These are phyloP conservation scores for Drosophila kohkoa DNA, from an alignment of 1,140 invertebrate species.

Conservation along the genomic window DNA sequence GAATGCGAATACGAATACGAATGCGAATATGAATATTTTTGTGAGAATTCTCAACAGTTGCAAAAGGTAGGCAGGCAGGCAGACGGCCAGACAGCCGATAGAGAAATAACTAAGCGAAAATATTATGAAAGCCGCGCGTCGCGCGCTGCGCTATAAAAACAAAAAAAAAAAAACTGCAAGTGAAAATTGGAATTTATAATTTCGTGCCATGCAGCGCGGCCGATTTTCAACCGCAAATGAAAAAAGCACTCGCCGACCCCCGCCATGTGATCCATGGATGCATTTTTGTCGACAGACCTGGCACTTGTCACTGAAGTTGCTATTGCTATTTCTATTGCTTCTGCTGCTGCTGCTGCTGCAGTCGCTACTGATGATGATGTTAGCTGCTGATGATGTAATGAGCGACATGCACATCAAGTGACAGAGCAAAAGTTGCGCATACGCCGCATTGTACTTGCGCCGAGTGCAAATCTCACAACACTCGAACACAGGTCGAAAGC, in stretches of 20 bases:
- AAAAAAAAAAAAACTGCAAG: constrained; percentile 57
- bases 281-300: constrained; percentile 32
- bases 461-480: constrained; percentile 50
- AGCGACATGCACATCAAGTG: constrained; percentile 81
- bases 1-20: constrained; percentile 58
- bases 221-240: constrained; percentile 75
- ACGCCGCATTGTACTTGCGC: constrained; percentile 69
- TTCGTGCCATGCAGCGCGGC: constrained; percentile 57
- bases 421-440: constrained; percentile 79
- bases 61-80: constrained; percentile 34
- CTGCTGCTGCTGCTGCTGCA: constrained; percentile 25
- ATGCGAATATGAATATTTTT: constrained; percentile 57
- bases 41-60: constrained; percentile 77
- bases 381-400: constrained; percentile 67
- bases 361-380: constrained; percentile 26
- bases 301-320: constrained; percentile 63
- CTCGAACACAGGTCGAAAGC: constrained; percentile 47
- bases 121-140: constrained; percentile 69
- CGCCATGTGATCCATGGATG: constrained; percentile 19
- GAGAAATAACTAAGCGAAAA: constrained; percentile 70
- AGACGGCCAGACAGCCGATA: constrained; percentile 35
- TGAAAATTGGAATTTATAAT: constrained; percentile 83
- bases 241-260: background rate
- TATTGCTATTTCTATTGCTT: constrained; percentile 18
- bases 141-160: constrained; percentile 16